Base-by-base conservation (phyloP, 1,140 invertebrate species). In the Drosophila ohnishii region DNA sequence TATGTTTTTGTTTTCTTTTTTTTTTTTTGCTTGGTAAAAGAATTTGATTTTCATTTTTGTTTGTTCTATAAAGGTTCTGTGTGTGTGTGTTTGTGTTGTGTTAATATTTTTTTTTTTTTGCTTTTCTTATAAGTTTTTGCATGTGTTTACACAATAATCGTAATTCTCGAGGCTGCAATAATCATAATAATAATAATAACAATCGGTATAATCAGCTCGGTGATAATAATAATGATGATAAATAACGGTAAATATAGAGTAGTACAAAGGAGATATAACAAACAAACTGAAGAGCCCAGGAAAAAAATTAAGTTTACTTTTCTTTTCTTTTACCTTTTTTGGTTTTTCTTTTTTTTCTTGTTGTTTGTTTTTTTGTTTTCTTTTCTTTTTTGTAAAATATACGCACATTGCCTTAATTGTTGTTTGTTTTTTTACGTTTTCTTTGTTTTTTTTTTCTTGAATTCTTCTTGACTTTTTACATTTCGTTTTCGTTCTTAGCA, bases 401-500 rank as follows among this genome's bases (percentile, higher is more conserved):
- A 70, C 64, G 51, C 25, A 57, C 71, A 25, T 48, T 57, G 67
- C 59, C 56, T 62, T 57, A 72, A 66, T 42, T 64, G 55, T 22
- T 48, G 14, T 28, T 72, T 59, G 37, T 42, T 34, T 32, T 45
- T 37, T 14, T 22, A 37, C 42, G 42, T 42, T 44, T 60, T 53
- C 42, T 42, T 48, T 63, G 14, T 28, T 28, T 28, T 5, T 45
- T 61, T 39, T 45, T 62, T 40, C 45, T 79, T 61, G 53, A 66
- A 62, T 77, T 77, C 64, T 30, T 73, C 42, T 34, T 57, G 64
- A 71, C 67, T 71, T 71, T 70, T 35, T 40, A 50, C 75, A 59
- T 66, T 81, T 76, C 56, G n/a, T 63, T 44, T 35, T 83, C 58
- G 25, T 75, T 82, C 39, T 72, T 76, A 77, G 63, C 77, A 69